Conservation (phyloP, 2,113 vertebrate genomes). For the Pelobates fuscus region DNA sequence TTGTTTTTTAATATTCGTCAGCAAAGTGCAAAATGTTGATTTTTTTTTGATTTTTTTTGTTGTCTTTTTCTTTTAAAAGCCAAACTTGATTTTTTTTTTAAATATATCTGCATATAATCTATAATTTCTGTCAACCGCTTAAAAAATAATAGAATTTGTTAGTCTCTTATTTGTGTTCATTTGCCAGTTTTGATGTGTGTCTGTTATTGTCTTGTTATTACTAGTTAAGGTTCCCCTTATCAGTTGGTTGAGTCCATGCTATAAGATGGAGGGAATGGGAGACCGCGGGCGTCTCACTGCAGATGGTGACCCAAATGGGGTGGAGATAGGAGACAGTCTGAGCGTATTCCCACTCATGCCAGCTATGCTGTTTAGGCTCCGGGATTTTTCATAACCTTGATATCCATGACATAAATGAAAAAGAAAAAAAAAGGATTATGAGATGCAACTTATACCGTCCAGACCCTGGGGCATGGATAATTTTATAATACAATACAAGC, state of each 20-base stretch:
- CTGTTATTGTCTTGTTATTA: slow-evolving; percentile 48
- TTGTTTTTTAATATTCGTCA: slow-evolving; percentile 54
- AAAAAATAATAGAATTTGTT: slow-evolving; percentile 54
- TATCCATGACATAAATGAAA: slow-evolving; percentile 62
- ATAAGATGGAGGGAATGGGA: slow-evolving; percentile 88
- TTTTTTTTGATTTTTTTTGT: slow-evolving; percentile 58
- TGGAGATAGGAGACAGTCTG: slow-evolving; percentile 81
- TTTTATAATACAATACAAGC: slow-evolving; percentile 40
- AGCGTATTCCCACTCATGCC: slow-evolving; percentile 83
- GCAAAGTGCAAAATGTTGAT: slow-evolving; percentile 48
- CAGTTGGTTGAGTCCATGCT: slow-evolving; percentile 59
- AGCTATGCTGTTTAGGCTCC: slow-evolving; percentile 88
- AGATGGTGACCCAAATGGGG: slow-evolving; percentile 78
- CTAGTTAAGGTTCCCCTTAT: slow-evolving; percentile 51
- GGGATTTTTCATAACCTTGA: slow-evolving; percentile 85
- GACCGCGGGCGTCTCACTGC: slow-evolving; percentile 80
- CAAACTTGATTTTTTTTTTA: slow-evolving; percentile 49
- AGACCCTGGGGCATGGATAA: slow-evolving; percentile 29
- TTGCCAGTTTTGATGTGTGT: slow-evolving; percentile 55
- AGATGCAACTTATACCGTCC: slow-evolving; percentile 32
- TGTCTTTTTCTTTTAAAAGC: slow-evolving; percentile 51
- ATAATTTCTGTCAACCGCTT: slow-evolving; percentile 45
- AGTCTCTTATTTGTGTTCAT: slow-evolving; percentile 53
- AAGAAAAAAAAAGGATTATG: slow-evolving; percentile 51
- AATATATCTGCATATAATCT: slow-evolving; percentile 51